Evolutionary conservation across 2,113 vertebrate genomes (phyloP).

Genomic region (Cyanocitta stelleri): DNA sequence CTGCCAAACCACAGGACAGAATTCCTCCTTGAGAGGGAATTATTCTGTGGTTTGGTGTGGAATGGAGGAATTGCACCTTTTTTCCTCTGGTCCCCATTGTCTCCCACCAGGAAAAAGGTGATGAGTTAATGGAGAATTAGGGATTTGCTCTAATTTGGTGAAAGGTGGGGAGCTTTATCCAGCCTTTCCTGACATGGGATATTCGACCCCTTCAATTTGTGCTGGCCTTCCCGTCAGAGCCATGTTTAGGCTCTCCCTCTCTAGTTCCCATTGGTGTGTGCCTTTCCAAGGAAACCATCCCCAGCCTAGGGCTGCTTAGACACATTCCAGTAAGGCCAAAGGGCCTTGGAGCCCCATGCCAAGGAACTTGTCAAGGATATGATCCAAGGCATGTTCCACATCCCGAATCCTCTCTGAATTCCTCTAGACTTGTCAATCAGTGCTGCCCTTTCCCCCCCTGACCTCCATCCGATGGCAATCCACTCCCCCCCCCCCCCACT

Average conservation of each 20-base stretch:
- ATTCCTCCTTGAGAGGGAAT: neutral
- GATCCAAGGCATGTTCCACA: neutral
- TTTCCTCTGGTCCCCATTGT: neutral
- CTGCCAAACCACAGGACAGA: neutral
- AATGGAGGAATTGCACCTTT: neutral
- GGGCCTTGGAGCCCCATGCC: neutral
- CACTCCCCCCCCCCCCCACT: rapidly evolving
- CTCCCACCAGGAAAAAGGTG: neutral
- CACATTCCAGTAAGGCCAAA: neutral
- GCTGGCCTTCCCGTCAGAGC: neutral
- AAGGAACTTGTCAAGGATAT: neutral
- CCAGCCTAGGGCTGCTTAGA: neutral
- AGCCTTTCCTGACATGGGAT: neutral
- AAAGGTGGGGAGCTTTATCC: neutral
- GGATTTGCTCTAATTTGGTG: neutral
- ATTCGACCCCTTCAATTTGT: neutral
- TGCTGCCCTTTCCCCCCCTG: constrained; percentile 19
- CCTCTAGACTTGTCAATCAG: neutral
- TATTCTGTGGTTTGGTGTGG: neutral
- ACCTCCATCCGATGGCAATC: neutral
- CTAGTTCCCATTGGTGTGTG: rapidly evolving
- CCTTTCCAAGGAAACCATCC: neutral
- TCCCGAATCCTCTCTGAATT: neutral
- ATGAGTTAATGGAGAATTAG: rapidly evolving
- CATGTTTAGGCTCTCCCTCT: neutral